Base-by-base conservation (phyloP, 1,140 invertebrate species). In the Chrysomallon squamiferum region DNA sequence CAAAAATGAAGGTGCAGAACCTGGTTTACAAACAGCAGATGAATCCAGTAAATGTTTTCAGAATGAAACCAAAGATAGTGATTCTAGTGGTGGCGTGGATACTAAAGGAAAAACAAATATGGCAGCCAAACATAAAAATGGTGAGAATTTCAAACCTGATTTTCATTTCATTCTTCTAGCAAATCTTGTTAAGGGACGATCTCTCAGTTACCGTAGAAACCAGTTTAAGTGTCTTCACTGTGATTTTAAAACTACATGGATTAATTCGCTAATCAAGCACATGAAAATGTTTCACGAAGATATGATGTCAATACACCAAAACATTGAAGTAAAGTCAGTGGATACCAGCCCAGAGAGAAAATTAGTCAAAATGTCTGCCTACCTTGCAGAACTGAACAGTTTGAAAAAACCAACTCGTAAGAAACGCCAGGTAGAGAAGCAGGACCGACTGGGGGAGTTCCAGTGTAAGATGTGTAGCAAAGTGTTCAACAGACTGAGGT, bases 181-280 rank as follows among this genome's bases (percentile, higher is more conserved):
- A 4, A 63, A 71, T 25, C 59, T 60, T 20, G 62, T 66, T 3
- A 47, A 73, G 59, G 68, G 69, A 15, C 54, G 62, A 30, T 56
- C 66, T 15, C 59, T 75, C n/a, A 60, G 41, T 20, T 76, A 75
- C 54, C 54, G 71, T 29, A 68, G 64, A 52, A 56, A 61, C 43
- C 65, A 61, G 20, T 75, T 78, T 62, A 70, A 78, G 62, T 83
- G 81, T 59, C 50, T 83, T 5, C 78, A 79, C 58, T 83, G 81
- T 65, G 62, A 66, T 20, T 76, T 66, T 63, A 65, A 68, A 22
- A 74, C 69, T 20, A 60, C 65, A 13, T 81, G 73, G 71, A 76
- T 75, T 59, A 69, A 54, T 20, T 65, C 68, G 11, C 59, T 83
- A 20, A 71, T 73, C 27, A 71, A 68, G 7, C 81, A 83, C 58